Percentiles rank a stretch among this genome's conserved stretches.
Evolutionary conservation across 2,888 invertebrate species (phyloP).

Genomic region (Merodon equestris): DNA sequence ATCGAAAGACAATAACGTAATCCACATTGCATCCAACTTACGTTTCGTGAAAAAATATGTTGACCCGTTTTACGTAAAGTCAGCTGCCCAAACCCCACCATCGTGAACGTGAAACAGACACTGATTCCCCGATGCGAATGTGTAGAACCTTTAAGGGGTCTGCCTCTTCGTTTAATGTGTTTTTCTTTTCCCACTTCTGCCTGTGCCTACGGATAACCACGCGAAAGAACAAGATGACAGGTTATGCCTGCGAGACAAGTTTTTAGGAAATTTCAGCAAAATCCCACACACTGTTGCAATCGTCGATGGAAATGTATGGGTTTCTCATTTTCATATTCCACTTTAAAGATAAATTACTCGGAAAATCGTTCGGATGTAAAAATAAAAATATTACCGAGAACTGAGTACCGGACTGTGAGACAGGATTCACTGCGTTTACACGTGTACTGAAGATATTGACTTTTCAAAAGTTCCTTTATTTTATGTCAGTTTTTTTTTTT

Average conservation of each 20-base stretch:
- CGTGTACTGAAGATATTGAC: neutral
- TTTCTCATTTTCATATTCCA: no score
- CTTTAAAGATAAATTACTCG: no score
- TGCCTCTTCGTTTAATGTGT: no score
- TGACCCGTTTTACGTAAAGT: conserved; percentile 78
- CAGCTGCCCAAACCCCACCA: conserved; percentile 83
- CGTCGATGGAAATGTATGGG: neutral
- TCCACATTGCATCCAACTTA: conserved; percentile 74
- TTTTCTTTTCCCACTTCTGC: no score
- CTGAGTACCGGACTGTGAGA: no score
- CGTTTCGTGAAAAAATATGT: conserved; percentile 76
- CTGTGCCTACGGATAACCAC: no score
- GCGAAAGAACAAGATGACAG: conserved; percentile 28
- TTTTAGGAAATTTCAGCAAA: neutral
- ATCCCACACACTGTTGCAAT: neutral
- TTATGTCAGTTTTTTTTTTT: no score
- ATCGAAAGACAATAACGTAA: neutral
- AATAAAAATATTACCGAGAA: no score
- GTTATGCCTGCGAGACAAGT: neutral
- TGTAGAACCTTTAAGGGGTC: conserved; percentile 52
- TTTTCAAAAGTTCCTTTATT: no score
- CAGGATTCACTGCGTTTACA: conserved; percentile 32
- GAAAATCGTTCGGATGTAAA: no score
- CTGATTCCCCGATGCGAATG: conserved; percentile 57
- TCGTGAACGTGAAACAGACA: conserved; percentile 78